A percentile compares a stretch with the other conserved stretches of the same genome.
Conservation (phyloP, 2,888 invertebrate genomes). For the Carcina quercana region DNA sequence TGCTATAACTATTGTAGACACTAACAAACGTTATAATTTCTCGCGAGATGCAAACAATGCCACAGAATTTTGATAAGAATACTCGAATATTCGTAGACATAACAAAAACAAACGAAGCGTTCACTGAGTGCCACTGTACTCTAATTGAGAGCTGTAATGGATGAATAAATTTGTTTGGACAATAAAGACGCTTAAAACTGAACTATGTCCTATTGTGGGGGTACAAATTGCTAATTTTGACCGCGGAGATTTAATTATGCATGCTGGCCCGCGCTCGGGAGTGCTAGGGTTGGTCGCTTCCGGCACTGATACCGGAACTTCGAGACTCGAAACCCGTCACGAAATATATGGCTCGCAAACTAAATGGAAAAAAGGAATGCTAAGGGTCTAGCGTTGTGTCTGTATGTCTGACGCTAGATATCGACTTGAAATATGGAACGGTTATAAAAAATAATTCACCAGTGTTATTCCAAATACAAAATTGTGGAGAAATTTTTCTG, state of each 20-base stretch:
- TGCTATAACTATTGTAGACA: too few species aligned
- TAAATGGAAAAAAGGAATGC: too few species aligned
- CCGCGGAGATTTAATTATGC: slow-evolving; percentile 73
- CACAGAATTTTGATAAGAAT: slow-evolving; percentile 22
- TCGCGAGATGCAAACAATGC: slow-evolving; percentile 6
- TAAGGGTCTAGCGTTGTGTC: too few species aligned
- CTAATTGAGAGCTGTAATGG: slow-evolving; percentile 59
- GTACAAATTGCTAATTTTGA: slow-evolving; percentile 71
- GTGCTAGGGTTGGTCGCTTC: background rate
- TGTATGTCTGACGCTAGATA: too few species aligned
- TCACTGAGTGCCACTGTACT: slow-evolving; percentile 33
- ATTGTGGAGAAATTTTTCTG: too few species aligned
- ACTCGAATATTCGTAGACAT: slow-evolving; percentile 33
- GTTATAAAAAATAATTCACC: too few species aligned
- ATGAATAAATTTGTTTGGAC: slow-evolving; percentile 63
- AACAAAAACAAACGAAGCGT: slow-evolving; percentile 38
- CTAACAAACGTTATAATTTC: too few species aligned
- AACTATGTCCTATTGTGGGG: slow-evolving; percentile 65
- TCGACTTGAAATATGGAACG: too few species aligned
- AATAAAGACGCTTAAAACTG: slow-evolving; percentile 64
- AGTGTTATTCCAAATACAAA: too few species aligned
- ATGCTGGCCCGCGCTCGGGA: slow-evolving; percentile 41
- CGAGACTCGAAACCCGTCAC: too few species aligned
- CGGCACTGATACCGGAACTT: too few species aligned
- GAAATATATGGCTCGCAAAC: too few species aligned